Evolutionary conservation across 2,113 vertebrate species (phyloP).

Genomic region (Oryzias celebensis): DNA sequence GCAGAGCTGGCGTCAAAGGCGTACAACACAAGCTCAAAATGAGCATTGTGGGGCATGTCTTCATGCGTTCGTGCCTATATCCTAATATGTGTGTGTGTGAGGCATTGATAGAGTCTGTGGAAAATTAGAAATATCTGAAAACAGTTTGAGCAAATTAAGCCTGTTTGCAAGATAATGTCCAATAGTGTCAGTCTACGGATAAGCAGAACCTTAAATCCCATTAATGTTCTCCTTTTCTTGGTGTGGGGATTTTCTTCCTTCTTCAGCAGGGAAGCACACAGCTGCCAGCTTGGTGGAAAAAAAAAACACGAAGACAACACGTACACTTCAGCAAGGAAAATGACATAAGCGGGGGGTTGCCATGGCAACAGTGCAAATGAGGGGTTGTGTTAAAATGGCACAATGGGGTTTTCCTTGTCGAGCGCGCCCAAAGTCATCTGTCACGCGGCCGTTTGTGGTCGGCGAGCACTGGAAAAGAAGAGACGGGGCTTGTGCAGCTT

Average conservation of each 20-base stretch:
- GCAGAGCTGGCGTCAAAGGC: conserved; percentile 10
- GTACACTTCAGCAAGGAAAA: conserved; percentile 21
- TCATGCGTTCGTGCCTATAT: too few relatives aligned
- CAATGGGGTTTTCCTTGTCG: conserved; percentile 3
- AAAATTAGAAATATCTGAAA: not conserved
- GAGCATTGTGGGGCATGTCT: not conserved
- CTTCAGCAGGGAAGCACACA: conserved; percentile 14
- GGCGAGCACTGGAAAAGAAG: not conserved
- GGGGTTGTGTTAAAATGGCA: conserved; percentile 7
- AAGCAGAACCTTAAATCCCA: not conserved
- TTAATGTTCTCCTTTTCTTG: not conserved
- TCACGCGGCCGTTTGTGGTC: conserved; percentile 7
- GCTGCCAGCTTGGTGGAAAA: conserved; percentile 23
- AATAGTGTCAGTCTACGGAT: conserved; percentile 1
- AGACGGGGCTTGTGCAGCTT: not conserved
- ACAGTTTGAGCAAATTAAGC: not conserved
- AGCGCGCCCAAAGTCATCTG: conserved; percentile 25
- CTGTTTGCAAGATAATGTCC: not conserved
- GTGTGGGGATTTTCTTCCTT: conserved; percentile 14
- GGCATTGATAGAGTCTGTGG: not conserved
- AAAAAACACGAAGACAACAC: conserved; percentile 20
- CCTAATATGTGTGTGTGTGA: not conserved
- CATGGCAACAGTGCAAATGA: conserved; percentile 49
- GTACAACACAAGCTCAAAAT: not conserved
- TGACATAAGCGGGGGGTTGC: conserved; percentile 39